phyloP scores from a whole-genome alignment of 2,888 invertebrate genomes.

The Callinectes sapidus region DNA sequence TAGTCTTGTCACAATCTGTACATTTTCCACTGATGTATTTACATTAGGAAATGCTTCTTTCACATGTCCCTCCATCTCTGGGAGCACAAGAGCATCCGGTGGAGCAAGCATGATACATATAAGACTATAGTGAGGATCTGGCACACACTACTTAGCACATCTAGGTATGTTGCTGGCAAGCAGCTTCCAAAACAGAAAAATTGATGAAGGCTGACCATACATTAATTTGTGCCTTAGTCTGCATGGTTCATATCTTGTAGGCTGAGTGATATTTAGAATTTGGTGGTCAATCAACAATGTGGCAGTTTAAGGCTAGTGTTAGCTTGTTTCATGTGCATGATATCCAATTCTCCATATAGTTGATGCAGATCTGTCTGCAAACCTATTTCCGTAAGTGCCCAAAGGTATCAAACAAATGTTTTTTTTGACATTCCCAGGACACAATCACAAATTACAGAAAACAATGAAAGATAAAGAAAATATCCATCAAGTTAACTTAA shows the following conservation, averaged over 20 bases:
- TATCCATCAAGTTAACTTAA: not conserved
- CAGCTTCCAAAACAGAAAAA: not conserved
- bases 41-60: not conserved
- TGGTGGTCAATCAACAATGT: not conserved
- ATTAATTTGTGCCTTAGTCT: slow-evolving; percentile 8
- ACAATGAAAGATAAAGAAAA: not conserved
- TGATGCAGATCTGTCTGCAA: not conserved
- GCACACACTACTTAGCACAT: slow-evolving; percentile 18
- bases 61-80: not conserved
- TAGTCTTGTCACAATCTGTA: not conserved
- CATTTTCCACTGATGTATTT: not conserved
- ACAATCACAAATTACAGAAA: slow-evolving; percentile 5
- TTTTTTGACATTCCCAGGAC: not conserved
- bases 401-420: not conserved
- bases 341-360: not conserved
- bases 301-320: not conserved
- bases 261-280: not conserved
- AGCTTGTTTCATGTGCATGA: not conserved
- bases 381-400: not conserved
- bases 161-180: not conserved
- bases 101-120: not conserved
- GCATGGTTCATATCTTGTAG: not conserved
- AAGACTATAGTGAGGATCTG: slow-evolving; percentile 13
- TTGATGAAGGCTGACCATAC: slow-evolving; percentile 4
- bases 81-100: not conserved